These are phyloP conservation scores for Gisinianus flammeolus DNA, from an alignment of 2,888 invertebrate species.

Conservation along the genomic window DNA sequence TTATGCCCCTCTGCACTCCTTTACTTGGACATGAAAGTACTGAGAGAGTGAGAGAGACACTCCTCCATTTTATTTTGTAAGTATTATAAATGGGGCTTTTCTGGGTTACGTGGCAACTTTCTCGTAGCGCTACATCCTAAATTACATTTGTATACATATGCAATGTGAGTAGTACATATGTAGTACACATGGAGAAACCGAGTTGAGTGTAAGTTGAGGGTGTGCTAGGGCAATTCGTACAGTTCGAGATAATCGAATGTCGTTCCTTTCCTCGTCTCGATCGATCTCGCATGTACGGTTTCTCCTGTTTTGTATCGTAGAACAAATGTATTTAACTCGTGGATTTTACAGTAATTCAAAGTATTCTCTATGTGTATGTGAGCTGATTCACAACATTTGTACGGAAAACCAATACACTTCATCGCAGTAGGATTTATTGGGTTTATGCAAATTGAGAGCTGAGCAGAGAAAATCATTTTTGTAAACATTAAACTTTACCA, in stretches of 20 bases:
- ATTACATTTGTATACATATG: slow-evolving; percentile 19
- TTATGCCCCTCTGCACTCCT: no score
- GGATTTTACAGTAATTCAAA: background rate
- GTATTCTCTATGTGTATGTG: background rate
- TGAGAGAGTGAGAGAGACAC: background rate
- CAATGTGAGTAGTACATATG: slow-evolving; percentile 22
- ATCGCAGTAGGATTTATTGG: background rate
- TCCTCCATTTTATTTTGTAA: background rate
- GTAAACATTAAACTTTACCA: background rate
- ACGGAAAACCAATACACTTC: background rate
- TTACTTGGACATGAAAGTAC: background rate
- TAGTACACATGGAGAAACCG: slow-evolving; percentile 8
- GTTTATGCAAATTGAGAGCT: background rate
- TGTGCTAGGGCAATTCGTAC: slow-evolving; percentile 32
- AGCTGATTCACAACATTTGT: background rate
- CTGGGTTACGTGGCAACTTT: slow-evolving; percentile 1
- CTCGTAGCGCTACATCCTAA: background rate
- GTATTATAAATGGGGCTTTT: background rate
- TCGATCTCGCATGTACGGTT: slow-evolving; percentile 29
- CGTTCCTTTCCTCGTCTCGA: slow-evolving; percentile 49
- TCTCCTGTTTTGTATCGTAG: background rate
- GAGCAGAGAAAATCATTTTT: background rate
- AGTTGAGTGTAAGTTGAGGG: slow-evolving; percentile 19
- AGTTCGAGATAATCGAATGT: slow-evolving; percentile 56
- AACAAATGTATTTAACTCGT: background rate